A percentile compares a stretch with the other conserved stretches of the same genome.
Evolutionary conservation across 2,797 vertebrate species (phyloP).

Genomic region (Peromyscus nudipes): DNA sequence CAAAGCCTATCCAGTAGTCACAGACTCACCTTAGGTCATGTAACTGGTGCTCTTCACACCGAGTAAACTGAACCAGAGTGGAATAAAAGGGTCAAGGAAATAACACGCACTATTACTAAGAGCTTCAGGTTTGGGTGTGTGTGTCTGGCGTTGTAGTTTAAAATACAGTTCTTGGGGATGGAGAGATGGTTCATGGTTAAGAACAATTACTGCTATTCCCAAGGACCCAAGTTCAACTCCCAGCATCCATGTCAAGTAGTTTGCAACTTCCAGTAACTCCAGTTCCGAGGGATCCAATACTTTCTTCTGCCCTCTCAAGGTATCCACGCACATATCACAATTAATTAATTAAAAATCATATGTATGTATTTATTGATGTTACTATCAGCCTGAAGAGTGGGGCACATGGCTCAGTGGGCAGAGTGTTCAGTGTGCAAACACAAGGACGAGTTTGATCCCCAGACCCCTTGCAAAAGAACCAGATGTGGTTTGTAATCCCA

Average conservation of each 20-base stretch:
- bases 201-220: not conserved
- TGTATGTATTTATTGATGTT: not conserved
- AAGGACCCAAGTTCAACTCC: not conserved
- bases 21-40: not conserved
- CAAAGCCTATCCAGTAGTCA: not conserved
- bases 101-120: not conserved
- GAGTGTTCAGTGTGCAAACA: not conserved
- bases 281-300: not conserved
- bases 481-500: not conserved
- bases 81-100: not conserved
- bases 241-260: not conserved
- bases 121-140: not conserved
- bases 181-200: not conserved
- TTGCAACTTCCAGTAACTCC: not conserved
- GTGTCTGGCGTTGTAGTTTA: not conserved
- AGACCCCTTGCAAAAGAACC: not conserved
- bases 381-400: not conserved
- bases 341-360: not conserved
- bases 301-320: not conserved
- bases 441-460: not conserved
- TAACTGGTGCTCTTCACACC: not conserved
- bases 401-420: not conserved
- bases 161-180: not conserved
- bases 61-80: constrained; percentile 9
- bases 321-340: not conserved